These are phyloP conservation scores for Trachelus tabidus DNA, from an alignment of 2,888 invertebrate genomes.

Conservation along the genomic window DNA sequence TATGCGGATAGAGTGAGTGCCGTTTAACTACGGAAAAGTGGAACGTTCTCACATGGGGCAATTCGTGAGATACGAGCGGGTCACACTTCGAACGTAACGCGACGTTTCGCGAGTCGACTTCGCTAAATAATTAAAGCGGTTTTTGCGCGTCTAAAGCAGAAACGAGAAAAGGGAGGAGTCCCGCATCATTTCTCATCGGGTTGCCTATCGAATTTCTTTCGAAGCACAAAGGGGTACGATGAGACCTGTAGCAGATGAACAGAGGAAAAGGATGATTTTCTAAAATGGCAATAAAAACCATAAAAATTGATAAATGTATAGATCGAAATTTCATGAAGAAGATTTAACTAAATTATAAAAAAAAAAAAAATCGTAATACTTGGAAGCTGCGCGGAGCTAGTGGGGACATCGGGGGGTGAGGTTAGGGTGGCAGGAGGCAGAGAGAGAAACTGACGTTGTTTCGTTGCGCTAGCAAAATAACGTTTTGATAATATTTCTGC, in stretches of 20 bases:
- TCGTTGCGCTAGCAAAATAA: background rate
- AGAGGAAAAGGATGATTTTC: background rate
- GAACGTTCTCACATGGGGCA: background rate
- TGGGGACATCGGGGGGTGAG: background rate
- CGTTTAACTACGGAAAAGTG: background rate
- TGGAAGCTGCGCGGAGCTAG: too few relatives aligned
- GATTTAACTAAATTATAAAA: background rate
- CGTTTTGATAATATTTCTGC: slow-evolving; percentile 1
- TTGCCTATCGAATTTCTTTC: slow-evolving; percentile 2
- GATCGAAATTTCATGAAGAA: background rate
- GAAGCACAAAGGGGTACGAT: background rate
- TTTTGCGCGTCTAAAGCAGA: slow-evolving; percentile 5
- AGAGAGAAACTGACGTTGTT: background rate
- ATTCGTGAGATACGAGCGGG: background rate
- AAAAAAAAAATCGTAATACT: background rate
- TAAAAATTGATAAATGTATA: background rate
- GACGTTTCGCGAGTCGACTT: slow-evolving; percentile 2
- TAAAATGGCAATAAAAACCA: too few relatives aligned
- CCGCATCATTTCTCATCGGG: slow-evolving; percentile 5
- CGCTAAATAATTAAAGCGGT: slow-evolving; percentile 6
- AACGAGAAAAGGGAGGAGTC: slow-evolving; percentile 9
- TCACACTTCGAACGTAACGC: background rate
- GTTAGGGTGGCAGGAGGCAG: background rate
- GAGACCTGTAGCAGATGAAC: background rate
- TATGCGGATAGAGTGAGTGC: background rate